A percentile compares a stretch with the other conserved stretches of the same genome.
phyloP scores from a whole-genome alignment of 1,140 invertebrate species.

The Saccostrea echinata region DNA sequence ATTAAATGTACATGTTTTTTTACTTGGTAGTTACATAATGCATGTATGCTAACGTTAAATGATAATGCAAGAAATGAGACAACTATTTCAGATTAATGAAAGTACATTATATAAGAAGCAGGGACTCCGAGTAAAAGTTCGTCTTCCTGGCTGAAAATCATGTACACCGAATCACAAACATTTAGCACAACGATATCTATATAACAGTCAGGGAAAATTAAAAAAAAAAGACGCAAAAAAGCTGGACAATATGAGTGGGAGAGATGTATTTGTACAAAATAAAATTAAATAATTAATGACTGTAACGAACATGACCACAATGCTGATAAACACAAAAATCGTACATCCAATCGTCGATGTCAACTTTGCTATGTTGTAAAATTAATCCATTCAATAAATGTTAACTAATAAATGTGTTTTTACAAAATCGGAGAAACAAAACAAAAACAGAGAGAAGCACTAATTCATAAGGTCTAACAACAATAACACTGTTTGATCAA shows the following conservation, averaged over 20 bases:
- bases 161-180: background rate
- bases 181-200: background rate
- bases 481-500: background rate
- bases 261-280: background rate
- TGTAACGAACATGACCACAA: background rate
- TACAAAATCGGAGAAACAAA: background rate
- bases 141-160: background rate
- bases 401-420: background rate
- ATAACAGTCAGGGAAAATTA: background rate
- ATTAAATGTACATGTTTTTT: background rate
- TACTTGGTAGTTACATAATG: background rate
- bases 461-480: background rate
- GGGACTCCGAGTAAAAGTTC: slow-evolving; percentile 14
- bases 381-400: background rate
- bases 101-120: background rate
- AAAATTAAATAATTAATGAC: background rate
- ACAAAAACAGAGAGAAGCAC: background rate
- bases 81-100: background rate
- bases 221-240: background rate
- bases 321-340: background rate
- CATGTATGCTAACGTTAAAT: background rate
- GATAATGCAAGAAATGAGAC: background rate
- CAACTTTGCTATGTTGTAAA: background rate
- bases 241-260: background rate
- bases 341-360: background rate